These are phyloP conservation scores for Strigamia maritima DNA, from an alignment of 2,888 invertebrate genomes.

Conservation along the genomic window DNA sequence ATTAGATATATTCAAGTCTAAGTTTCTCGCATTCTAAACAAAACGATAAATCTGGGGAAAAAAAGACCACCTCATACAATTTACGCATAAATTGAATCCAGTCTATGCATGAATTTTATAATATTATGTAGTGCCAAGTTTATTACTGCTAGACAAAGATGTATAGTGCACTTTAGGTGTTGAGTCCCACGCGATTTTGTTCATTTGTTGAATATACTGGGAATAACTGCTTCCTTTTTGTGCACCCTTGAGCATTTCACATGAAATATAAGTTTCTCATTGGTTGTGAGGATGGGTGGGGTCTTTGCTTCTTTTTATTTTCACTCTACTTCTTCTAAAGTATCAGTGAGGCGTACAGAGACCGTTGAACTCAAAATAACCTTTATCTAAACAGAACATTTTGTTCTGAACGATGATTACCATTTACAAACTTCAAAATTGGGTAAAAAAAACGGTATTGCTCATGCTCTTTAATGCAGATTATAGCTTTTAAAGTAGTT, in stretches of 20 bases:
- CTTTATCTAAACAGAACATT: slow-evolving; percentile 15
- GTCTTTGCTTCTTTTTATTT: slow-evolving; percentile 22
- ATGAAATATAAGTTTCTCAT: not conserved
- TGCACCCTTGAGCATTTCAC: slow-evolving; percentile 20
- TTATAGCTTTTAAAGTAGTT: not conserved
- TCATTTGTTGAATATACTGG: not conserved
- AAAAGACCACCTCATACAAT: not conserved
- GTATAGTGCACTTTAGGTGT: not conserved
- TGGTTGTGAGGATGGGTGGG: not conserved
- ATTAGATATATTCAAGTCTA: not conserved
- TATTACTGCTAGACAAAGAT: not conserved
- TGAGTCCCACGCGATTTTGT: not conserved
- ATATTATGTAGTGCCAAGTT: not conserved
- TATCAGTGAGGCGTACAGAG: not conserved
- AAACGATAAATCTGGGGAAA: not conserved
- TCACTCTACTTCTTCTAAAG: not conserved
- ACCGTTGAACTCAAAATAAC: not conserved
- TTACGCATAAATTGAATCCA: not conserved
- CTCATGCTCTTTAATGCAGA: slow-evolving; percentile 4
- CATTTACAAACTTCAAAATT: not conserved
- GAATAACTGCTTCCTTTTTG: not conserved
- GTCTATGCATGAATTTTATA: not conserved
- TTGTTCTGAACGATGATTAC: not conserved
- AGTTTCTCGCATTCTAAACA: not conserved
- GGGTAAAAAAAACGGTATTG: not conserved